A percentile compares a stretch with the other conserved stretches of the same genome.
Conservation (phyloP, 2,888 invertebrate genomes). For the Luffia ferchaultella region DNA sequence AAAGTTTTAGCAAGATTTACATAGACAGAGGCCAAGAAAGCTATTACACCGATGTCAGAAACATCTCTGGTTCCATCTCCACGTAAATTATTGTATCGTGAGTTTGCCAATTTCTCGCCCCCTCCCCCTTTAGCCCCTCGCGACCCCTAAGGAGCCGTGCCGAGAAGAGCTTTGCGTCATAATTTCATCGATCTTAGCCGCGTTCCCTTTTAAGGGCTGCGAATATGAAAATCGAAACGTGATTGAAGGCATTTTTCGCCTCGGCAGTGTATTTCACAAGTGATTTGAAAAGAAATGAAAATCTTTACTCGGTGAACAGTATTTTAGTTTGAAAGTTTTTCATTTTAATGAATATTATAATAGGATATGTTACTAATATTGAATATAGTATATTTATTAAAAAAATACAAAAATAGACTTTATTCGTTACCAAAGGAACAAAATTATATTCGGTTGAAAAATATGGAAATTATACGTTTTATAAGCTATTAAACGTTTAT, state of each 20-base stretch:
- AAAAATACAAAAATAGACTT: not conserved
- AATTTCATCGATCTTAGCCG: not conserved
- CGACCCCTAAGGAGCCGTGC: not conserved
- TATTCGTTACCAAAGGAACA: too few species aligned
- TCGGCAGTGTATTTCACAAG: not conserved
- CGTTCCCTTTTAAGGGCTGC: not conserved
- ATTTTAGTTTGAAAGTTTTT: not conserved
- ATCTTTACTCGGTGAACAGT: not conserved
- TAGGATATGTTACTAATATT: not conserved
- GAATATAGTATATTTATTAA: not conserved
- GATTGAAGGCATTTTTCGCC: not conserved
- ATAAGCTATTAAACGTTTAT: too few species aligned
- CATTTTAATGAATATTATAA: not conserved
- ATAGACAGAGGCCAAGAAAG: conserved; percentile 9
- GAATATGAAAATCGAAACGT: not conserved
- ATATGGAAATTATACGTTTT: too few species aligned
- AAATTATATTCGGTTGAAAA: too few species aligned
- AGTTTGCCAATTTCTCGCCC: conserved; percentile 26
- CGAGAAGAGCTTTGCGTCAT: not conserved
- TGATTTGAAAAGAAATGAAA: not conserved
- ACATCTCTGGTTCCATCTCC: conserved; percentile 22
- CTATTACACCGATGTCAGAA: conserved; percentile 24
- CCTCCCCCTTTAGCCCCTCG: conserved; percentile 13
- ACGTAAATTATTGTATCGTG: conserved; percentile 36
- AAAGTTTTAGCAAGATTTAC: conserved; percentile 2